Base-by-base conservation (phyloP, 2,113 vertebrate species). In the Proteles cristata region DNA sequence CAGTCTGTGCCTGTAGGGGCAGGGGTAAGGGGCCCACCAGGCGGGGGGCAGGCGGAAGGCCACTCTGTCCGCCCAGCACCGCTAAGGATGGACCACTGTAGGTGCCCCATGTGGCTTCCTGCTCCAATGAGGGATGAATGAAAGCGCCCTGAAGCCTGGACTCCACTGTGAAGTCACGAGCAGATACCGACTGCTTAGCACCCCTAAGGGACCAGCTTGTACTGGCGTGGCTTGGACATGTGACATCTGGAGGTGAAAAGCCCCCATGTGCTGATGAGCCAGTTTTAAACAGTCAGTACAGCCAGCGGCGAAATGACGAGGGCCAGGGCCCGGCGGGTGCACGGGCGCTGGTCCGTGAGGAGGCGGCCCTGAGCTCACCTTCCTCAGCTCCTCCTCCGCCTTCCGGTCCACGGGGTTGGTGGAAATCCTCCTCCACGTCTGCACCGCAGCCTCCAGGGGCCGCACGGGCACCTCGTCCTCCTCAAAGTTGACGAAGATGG, bases 401-500 rank as follows among this genome's bases (percentile, higher is more conserved):
- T 97, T 98, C 65, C 84, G 98, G 95, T 99, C 99, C 4, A 97
- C 14, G 0, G 99, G 96, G 83, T 99, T 99, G 68, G 98, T 96
- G 85, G 99, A 99, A 25, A 99, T 81, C 91, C 98, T 99, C 50
- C 90, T 97, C 99, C 99, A 99, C 31, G 99, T 99, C 87, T 98
- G 96, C 7, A 97, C 98, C 0, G 99, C 99, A 0, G 99, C 99
- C 97, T 99, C 99, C 48, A 99, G 96, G 0, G 99, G 99, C 95
- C 99, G 98, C 0, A 63, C 15, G 0, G 99, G 99, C 11, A 99
- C 97, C 25, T 97, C 98, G 0, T 98, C 95, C 0, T 99, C 99
- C 9, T 98, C 98, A 35, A 99, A 99, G 98, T 98, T 99, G 90
- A 99, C 98, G 93, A 99, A 99, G 93, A 99, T 99, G 61, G 99